Base-by-base conservation (phyloP, 2,113 vertebrate genomes). In the Glaucomys volans region DNA sequence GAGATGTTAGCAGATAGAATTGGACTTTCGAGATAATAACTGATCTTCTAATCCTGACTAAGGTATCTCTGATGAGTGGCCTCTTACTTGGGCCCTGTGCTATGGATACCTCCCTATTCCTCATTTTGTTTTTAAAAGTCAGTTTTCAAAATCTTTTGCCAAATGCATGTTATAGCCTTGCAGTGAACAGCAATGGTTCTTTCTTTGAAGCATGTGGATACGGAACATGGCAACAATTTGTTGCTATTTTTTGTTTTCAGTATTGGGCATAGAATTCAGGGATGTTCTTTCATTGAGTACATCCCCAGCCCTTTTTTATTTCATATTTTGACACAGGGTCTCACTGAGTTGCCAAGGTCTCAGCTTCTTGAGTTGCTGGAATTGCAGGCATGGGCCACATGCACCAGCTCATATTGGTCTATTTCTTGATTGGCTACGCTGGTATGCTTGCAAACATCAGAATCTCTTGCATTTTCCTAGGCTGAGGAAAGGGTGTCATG, bases 391-490 rank as follows among this genome's bases (percentile, higher is more conserved):
- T 57, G 20, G 22, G 54, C 54, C 54, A 57, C 7, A 24, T n/a
- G 54, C 20, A 57, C 54, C 54, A 2, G 54, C 54, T 54, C 16
- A 28, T 40, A 22, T 32, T 22, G 35, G 9, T 8, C 47, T 59
- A 0, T 90, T 80, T 82, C 28, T 86, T 83, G 54, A 12, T 82
- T n/a, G 82, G 24, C 44, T 44, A 42, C 8, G 26, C 24, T 8
- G 16, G 22, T 11, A 50, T 16, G 26, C 59, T 91, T 86, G 62
- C 47, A 62, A 88, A 77, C 18, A 42, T 74, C 5, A 75, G n/a
- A 83, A 89, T 59, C n/a, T 77, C 16, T 75, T 94, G 47, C 37
- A 84, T 90, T 42, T 89, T 80, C n/a, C n/a, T 79, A 24, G n/a
- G 59, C 44, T 30, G 37, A 4, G 67, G 11, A 74, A 82, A n/a